Percentiles rank a stretch among this genome's conserved stretches.
These are phyloP conservation scores for Eriocheir sinensis DNA, from an alignment of 1,140 invertebrate species.

Conservation along the genomic window DNA sequence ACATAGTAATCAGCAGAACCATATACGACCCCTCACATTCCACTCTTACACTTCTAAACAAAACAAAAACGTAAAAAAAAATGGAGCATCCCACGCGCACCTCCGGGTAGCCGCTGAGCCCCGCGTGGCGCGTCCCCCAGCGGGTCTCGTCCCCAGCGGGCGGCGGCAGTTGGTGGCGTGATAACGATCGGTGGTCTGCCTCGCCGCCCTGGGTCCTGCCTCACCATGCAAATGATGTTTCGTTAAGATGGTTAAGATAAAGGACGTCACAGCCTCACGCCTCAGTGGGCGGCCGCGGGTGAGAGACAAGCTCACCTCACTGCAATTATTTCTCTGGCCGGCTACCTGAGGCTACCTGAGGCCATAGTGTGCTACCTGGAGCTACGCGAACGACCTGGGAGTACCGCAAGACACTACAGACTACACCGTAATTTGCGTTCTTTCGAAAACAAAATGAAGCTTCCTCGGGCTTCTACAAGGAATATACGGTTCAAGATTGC, in stretches of 20 bases:
- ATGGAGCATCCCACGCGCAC: too few species aligned
- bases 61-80: neutral
- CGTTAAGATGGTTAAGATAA: conserved; percentile 61
- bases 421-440: neutral
- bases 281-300: conserved; percentile 12
- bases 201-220: neutral
- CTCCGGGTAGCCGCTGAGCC: neutral
- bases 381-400: neutral
- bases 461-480: neutral
- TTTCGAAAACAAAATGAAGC: neutral
- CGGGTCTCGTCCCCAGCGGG: neutral
- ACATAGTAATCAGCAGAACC: too few species aligned
- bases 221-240: conserved; percentile 47
- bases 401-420: neutral
- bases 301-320: neutral
- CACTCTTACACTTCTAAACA: too few species aligned
- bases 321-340: neutral
- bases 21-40: too few species aligned
- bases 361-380: neutral
- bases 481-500: neutral
- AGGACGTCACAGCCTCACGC: conserved; percentile 30
- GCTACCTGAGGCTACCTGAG: neutral
- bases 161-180: neutral
- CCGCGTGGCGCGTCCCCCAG: neutral
- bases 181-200: neutral